phyloP scores from a whole-genome alignment of 2,888 invertebrate species.

The Zonitis immaculata region DNA sequence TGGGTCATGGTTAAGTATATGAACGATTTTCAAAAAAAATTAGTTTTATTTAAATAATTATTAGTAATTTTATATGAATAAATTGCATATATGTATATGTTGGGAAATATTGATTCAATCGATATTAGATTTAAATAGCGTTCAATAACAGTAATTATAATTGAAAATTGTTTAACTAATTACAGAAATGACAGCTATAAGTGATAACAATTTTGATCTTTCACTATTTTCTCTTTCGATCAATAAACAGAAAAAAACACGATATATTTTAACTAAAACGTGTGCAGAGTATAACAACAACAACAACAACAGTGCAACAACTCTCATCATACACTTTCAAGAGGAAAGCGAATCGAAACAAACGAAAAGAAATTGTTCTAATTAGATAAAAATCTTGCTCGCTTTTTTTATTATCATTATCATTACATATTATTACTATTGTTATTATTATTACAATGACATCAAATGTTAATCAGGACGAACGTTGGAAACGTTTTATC shows the following conservation, averaged over 20 bases:
- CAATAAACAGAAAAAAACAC: constrained; percentile 14
- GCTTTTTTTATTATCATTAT: background rate
- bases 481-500: background rate
- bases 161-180: constrained; percentile 5
- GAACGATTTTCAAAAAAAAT: background rate
- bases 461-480: background rate
- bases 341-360: constrained; percentile 25
- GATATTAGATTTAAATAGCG: background rate
- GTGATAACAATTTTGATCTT: constrained; percentile 14
- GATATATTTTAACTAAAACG: constrained; percentile 12
- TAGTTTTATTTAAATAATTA: background rate
- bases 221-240: constrained; percentile 24
- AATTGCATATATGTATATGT: background rate
- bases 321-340: constrained; percentile 19
- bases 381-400: constrained; percentile 7
- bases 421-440: background rate
- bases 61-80: background rate
- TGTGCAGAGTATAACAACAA: constrained; percentile 13
- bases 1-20: background rate
- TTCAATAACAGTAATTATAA: constrained; percentile 9
- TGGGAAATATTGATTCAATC: background rate
- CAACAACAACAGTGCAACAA: constrained; percentile 3
- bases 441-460: background rate
- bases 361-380: constrained; percentile 23
- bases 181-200: constrained; percentile 4